These are phyloP conservation scores for Lepidurus arcticus DNA, from an alignment of 1,140 invertebrate species.

Conservation along the genomic window DNA sequence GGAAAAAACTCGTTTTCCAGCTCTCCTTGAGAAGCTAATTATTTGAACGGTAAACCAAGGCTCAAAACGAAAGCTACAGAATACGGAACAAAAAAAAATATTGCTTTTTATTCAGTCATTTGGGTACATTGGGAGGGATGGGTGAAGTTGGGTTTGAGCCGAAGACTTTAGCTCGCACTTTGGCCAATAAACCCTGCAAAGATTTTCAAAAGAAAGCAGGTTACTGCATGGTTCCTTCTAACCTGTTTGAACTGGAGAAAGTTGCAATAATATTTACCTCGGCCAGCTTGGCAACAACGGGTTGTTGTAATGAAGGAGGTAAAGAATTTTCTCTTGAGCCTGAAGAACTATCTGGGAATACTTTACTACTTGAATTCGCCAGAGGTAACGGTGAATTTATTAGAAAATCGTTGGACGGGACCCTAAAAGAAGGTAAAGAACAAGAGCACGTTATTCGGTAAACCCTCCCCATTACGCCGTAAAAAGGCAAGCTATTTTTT, in stretches of 20 bases:
- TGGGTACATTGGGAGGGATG: background rate
- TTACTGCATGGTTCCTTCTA: background rate
- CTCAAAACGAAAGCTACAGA: too few species aligned
- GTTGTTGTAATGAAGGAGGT: constrained; percentile 29
- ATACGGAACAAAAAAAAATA: background rate
- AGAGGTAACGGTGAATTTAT: background rate
- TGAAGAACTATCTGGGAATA: constrained; percentile 19
- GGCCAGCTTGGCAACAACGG: constrained; percentile 30
- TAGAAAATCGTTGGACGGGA: background rate
- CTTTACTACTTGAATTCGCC: background rate
- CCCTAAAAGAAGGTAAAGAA: background rate
- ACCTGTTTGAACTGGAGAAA: background rate
- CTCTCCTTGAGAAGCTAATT: background rate
- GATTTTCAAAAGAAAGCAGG: background rate
- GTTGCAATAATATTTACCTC: constrained; percentile 26
- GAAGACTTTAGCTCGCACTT: constrained; percentile 29
- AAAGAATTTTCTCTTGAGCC: constrained; percentile 24
- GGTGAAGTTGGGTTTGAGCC: constrained; percentile 18
- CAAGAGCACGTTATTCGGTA: background rate
- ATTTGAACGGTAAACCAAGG: too few species aligned
- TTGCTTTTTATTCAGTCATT: constrained; percentile 10
- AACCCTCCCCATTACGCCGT: background rate
- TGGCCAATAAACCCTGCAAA: constrained; percentile 32
- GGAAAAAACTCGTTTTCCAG: background rate
- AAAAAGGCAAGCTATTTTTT: background rate